Percentiles rank a stretch among this genome's conserved stretches.
These are phyloP conservation scores for Drosophila erecta DNA, from an alignment of 1,140 invertebrate species.

Conservation along the genomic window DNA sequence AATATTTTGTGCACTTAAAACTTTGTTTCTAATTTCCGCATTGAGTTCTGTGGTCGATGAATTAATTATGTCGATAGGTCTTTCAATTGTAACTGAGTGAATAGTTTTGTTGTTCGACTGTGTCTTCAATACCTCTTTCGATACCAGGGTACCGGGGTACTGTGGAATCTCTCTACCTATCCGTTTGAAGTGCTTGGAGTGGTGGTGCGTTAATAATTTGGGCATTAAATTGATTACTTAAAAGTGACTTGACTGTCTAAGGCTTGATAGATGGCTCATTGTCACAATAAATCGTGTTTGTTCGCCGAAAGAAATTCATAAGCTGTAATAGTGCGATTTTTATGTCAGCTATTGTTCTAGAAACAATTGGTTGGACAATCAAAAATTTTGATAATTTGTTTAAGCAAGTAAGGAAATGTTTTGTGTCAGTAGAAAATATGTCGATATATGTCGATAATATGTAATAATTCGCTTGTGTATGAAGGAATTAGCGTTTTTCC, in stretches of 20 bases:
- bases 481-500: neutral
- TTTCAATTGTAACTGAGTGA: no score
- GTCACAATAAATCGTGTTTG: constrained; percentile 5
- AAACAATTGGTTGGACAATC: neutral
- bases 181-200: no score
- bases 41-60: neutral
- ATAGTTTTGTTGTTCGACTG: no score
- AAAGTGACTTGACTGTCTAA: no score
- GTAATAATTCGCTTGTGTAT: neutral
- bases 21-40: neutral
- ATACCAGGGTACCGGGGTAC: no score
- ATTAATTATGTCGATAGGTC: no score
- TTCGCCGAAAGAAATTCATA: neutral
- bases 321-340: neutral
- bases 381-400: neutral
- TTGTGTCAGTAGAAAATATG: neutral
- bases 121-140: no score
- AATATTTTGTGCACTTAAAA: neutral
- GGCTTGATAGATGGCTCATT: no score
- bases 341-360: neutral
- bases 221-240: no score
- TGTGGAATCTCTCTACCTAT: no score
- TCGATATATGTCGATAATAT: neutral
- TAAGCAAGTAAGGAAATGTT: neutral
- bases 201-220: no score